Evolutionary conservation across 2,113 vertebrate species (phyloP), one percentile per base, ranked within the genome.

Genomic region (Tetrax tetrax): DNA sequence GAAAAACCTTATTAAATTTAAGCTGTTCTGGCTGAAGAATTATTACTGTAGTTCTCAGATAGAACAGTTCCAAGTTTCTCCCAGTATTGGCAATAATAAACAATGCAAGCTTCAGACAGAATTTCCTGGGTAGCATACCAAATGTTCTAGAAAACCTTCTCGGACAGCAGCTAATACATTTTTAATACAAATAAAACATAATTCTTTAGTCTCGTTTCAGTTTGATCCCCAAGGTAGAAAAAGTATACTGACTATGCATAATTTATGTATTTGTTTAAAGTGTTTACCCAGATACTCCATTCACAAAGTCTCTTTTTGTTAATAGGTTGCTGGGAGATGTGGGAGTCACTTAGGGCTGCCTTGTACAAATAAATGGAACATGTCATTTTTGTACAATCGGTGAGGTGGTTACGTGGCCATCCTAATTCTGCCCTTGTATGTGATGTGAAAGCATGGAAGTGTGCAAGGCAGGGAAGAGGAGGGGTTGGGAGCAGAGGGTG

Each of bases 161-260:
- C 31, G 81, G 95, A 95, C 89, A 97, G 85, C 64, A 96, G 87
- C 90, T 94, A 84, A 90, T 94, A 82, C 87, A 96, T 98, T 97
- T 96, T 97, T 97, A 97, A 97, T 97, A 92, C 80, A 95, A 93
- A 95, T 94, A 97, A 96, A 89, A 84, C 79, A 72, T 93, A 89
- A 93, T 92, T 91, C 95, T 93, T 91, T 61, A 68, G 77, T 88
- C 94, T 87, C 19, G 0, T 84, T 95, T 91, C 50, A 66, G 29
- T 91, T 91, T 87, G 87, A 94, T 96, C 97, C 92, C 95, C 83
- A 29, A 93, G 90, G 93, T 95, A 83, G 89, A 90, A 95, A 87
- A 77, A 88, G 87, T 94, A 47, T 65, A 89, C 38, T 0, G 23
- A 70, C 91, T 89, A 79, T 92, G 50, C 91, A 88, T 97, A 96